Base-by-base conservation (phyloP, 2,888 invertebrate genomes). In the Perithous albicinctus region DNA sequence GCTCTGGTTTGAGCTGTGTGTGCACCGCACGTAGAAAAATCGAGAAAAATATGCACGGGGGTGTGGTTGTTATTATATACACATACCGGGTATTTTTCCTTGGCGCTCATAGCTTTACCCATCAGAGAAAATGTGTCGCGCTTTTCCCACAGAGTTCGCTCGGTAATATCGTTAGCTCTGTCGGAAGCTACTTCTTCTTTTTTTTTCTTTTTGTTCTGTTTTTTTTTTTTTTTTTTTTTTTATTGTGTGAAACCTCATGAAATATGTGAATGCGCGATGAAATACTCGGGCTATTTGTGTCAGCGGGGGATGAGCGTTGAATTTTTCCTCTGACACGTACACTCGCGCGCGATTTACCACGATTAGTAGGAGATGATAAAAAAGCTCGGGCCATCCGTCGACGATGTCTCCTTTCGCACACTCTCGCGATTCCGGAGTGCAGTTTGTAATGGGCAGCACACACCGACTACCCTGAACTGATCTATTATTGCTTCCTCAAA, bases 141-240 rank as follows among this genome's bases (percentile, higher is more conserved):
- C 63, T 32, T 64, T 82, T 70, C 74, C 63, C 63, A 48, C 61
- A 66, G 46, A 82, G 61, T 77, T 74, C 69, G 18, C 35, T 56
- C 78, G 56, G 43, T 75, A 78, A 70, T 66, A 56, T 78, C 63
- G 78, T 82, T 75, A 41, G 70, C 20, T 78, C 70, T 66, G 78
- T 70, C 75, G 48, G 48, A 64, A 74, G 29, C 23, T 38, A 20
- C 3, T 41, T 15, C 41, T 38, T 63, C 8, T 20, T 38, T 38
- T 4, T 23, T 63, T 38, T 23, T 20, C 10, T 61, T 35, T 12
- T 23, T 20, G 10, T 18, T 23, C n/a, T n/a, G n/a, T n/a, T 20
- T 8, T 10, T 20, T 48, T 48, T 3, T n/a, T 56, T n/a, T 56
- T 56, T 29, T 56, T 32, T 56, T 29, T 69, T 67, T 77, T 69